These are phyloP conservation scores for Cylloceria caligata DNA, from an alignment of 2,888 invertebrate genomes.

Conservation along the genomic window DNA sequence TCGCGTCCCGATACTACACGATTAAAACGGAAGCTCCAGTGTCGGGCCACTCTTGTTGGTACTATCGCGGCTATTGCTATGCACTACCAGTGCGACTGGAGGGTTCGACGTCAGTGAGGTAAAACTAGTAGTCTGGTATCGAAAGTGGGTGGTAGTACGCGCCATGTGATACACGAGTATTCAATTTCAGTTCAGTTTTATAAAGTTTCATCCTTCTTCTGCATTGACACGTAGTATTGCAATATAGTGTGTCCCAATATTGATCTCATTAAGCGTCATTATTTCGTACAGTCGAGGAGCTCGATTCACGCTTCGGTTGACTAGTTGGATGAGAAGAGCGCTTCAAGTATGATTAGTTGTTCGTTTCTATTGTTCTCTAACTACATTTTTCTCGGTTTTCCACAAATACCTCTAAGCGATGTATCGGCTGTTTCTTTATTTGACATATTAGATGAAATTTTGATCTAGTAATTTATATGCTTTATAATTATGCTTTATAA, in stretches of 20 bases:
- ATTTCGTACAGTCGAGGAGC: slow-evolving; percentile 19
- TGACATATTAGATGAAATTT: background rate
- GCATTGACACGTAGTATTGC: slow-evolving; percentile 16
- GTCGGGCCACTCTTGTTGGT: slow-evolving; percentile 18
- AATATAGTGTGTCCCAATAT: background rate
- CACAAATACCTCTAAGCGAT: background rate
- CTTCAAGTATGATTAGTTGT: slow-evolving; percentile 31
- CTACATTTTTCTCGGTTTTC: background rate
- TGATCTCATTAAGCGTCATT: slow-evolving; percentile 36
- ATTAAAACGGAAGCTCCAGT: slow-evolving; percentile 50
- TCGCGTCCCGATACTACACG: slow-evolving; percentile 28
- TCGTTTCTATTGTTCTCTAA: slow-evolving; percentile 2
- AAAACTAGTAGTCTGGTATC: slow-evolving; percentile 14
- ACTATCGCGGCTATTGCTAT: background rate
- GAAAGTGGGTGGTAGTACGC: slow-evolving; percentile 4
- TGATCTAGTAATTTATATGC: background rate
- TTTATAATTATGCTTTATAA: background rate
- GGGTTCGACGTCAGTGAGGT: background rate
- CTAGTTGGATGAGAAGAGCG: slow-evolving; percentile 19
- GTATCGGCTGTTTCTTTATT: background rate
- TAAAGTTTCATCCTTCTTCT: slow-evolving; percentile 2
- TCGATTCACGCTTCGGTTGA: slow-evolving; percentile 19
- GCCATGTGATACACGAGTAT: slow-evolving; percentile 47
- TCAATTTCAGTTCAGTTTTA: slow-evolving; percentile 34
- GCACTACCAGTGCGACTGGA: background rate